These are phyloP conservation scores for Halcyon chelicuti DNA, from an alignment of 2,797 vertebrate species.

Conservation along the genomic window DNA sequence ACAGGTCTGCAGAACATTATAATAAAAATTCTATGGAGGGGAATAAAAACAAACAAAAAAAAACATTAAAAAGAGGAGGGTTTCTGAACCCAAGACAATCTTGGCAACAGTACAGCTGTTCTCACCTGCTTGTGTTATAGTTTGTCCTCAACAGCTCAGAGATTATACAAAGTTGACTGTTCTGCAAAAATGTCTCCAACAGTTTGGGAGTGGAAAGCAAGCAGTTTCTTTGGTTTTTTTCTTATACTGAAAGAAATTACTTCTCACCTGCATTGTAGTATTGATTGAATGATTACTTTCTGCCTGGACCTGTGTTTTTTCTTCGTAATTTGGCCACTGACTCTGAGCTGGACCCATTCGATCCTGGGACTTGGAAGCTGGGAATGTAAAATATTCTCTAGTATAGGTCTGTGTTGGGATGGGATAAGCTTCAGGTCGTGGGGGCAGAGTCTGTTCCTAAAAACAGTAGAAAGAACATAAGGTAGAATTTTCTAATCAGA, in stretches of 20 bases:
- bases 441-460: slow-evolving; percentile 89
- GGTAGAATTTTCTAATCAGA: neutral
- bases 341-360: slow-evolving; percentile 80
- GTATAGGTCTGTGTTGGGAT: slow-evolving; percentile 97
- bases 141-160: neutral
- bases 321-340: slow-evolving; percentile 91
- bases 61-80: neutral
- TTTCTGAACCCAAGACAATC: neutral
- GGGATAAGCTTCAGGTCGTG: slow-evolving; percentile 93
- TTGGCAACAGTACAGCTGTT: neutral
- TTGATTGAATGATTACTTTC: slow-evolving; percentile 84
- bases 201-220: neutral
- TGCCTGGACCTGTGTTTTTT: slow-evolving; percentile 79
- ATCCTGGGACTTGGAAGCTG: slow-evolving; percentile 93
- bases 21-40: neutral
- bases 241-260: neutral
- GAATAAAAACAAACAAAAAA: neutral
- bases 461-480: neutral
- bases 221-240: neutral
- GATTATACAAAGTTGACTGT: neutral
- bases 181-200: neutral
- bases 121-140: neutral
- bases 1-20: neutral
- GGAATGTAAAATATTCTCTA: slow-evolving; percentile 97
- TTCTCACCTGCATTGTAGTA: slow-evolving; percentile 86